These are phyloP conservation scores for Ophion ellenae DNA, from an alignment of 2,888 invertebrate genomes.

Conservation along the genomic window DNA sequence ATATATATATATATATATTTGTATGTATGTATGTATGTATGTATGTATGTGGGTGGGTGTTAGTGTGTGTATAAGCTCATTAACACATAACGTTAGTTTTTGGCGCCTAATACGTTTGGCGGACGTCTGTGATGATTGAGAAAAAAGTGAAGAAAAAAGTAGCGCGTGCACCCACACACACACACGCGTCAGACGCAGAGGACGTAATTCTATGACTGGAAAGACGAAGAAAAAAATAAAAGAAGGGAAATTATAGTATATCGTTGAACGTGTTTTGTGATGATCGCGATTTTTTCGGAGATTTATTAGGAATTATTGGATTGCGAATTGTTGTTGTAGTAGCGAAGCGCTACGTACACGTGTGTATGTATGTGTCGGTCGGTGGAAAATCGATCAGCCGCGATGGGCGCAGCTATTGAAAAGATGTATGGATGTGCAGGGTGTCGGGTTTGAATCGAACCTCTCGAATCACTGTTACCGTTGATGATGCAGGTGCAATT, in stretches of 20 bases:
- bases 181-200: slow-evolving; percentile 2
- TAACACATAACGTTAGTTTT: slow-evolving; percentile 70
- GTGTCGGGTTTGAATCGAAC: neutral
- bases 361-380: slow-evolving; percentile 26
- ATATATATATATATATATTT: too few species aligned
- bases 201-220: slow-evolving; percentile 24
- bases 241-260: slow-evolving; percentile 54
- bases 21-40: too few species aligned
- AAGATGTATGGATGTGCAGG: neutral
- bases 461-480: neutral
- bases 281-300: slow-evolving; percentile 17
- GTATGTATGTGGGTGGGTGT: too few species aligned
- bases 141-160: slow-evolving; percentile 40
- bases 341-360: neutral
- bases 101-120: slow-evolving; percentile 76
- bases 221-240: slow-evolving; percentile 6
- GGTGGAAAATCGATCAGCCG: slow-evolving; percentile 61
- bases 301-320: slow-evolving; percentile 58
- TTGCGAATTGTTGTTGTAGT: slow-evolving; percentile 50
- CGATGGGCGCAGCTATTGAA: neutral
- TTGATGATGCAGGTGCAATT: neutral
- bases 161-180: slow-evolving; percentile 11
- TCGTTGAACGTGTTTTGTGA: slow-evolving; percentile 60
- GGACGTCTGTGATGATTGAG: slow-evolving; percentile 76
- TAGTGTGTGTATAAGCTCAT: slow-evolving; percentile 60